Evolutionary conservation across 2,113 vertebrate genomes (phyloP).

Genomic region (Grammomys surdaster): DNA sequence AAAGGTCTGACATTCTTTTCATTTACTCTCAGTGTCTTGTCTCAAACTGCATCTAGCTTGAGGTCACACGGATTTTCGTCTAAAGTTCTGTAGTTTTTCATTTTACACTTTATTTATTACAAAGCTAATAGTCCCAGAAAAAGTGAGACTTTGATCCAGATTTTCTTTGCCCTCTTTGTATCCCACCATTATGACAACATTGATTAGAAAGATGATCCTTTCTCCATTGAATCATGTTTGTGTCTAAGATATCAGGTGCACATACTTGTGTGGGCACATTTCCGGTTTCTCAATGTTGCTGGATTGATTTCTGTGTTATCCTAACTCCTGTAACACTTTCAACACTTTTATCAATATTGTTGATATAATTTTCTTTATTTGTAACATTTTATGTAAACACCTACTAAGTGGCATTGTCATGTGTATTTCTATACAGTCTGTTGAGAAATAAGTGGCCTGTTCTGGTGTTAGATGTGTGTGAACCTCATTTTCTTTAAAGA

Average conservation of each 20-base stretch:
- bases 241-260: not conserved
- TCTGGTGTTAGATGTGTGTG: not conserved
- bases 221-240: not conserved
- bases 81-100: not conserved
- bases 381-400: not conserved
- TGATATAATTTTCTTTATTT: slow-evolving; percentile 22
- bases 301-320: not conserved
- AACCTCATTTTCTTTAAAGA: not conserved
- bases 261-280: not conserved
- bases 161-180: not conserved
- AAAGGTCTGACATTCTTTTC: slow-evolving; percentile 1
- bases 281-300: not conserved
- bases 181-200: not conserved
- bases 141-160: not conserved
- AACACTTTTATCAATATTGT: not conserved
- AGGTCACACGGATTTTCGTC: not conserved
- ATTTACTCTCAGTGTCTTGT: slow-evolving; percentile 5
- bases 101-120: not conserved
- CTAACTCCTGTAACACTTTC: not conserved
- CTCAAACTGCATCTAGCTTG: not conserved
- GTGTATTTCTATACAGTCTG: not conserved
- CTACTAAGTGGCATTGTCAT: not conserved
- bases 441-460: not conserved
- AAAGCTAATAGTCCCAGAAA: not conserved
- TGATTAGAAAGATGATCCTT: not conserved